Base-by-base conservation (phyloP, 2,888 invertebrate species). In the Elysia crispata region DNA sequence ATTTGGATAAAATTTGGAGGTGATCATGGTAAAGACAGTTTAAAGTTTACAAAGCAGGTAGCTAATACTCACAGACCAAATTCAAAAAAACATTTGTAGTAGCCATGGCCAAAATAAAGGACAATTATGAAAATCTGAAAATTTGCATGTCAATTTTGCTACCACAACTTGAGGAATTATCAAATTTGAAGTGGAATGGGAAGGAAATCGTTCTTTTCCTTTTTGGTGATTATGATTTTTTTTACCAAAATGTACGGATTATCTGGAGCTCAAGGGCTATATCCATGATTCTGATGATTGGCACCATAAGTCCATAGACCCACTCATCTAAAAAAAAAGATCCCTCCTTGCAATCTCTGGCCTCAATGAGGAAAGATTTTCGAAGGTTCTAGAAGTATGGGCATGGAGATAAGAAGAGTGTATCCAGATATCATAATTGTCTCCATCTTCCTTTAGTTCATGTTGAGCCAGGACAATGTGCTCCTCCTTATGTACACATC, bases 221-320 rank as follows among this genome's bases (percentile, higher is more conserved):
- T 6, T 23, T 23, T 57, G 74, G 74, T 13, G 74, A 74, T 49
- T 74, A 74, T 74, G 28, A 57, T n/a, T 13, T 74, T 74, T 57
- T 57, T 74, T 11, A 20, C 28, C 3, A 54, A 50, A 25, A 18
- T 50, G 1, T 74, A 54, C 57, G 54, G 74, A 13, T 30, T 54
- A 28, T 74, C 74, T 6, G 54, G 57, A 28, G 57, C 74, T 28
- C 11, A 15, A 5, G 74, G 74, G 13, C 54, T 6, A 1, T 74
- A 49, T 28, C 74, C 74, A 54, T 74, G 74, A 28, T 28, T 74
- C 23, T 74, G 74, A 57, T 74, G 74, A 28, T n/a, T 18, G 23
- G 28, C 49, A 50, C 72, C 72, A 49, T 18, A 72, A 23, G 6
- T 5, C 15, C 5, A 72, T 11, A 72, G 33, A 3, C 8, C 33